Base-by-base conservation (phyloP, 2,797 vertebrate genomes). In the Mormyrus proboscirostris region DNA sequence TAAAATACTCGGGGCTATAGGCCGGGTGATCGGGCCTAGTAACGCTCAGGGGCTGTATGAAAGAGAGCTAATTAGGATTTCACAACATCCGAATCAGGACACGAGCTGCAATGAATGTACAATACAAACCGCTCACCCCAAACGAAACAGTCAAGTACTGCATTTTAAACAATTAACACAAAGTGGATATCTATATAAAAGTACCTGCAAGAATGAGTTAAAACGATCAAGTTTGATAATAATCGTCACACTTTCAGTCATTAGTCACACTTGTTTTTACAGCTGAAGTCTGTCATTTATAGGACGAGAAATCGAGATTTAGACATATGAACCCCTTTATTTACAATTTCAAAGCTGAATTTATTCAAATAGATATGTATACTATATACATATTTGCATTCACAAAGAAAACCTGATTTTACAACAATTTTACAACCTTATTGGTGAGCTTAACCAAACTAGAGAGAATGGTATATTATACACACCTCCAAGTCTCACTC, bases 331-430 rank as follows among this genome's bases (percentile, higher is more conserved):
- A 94, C 94, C 93, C 92, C 94, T 98, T 99, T 99, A 99, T 99
- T 99, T 99, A 99, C 97, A 99, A 95, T 96, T 94, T 96, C 96
- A 98, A 97, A 97, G 96, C 96, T 97, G 94, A 97, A 95, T 97
- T 96, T 95, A 95, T 94, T 97, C 96, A 97, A 98, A 98, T 96
- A 97, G 97, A 95, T 96, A 97, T 91, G 83, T 92, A 95, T 95
- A 95, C 92, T 96, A 95, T 96, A 93, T 95, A 96, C 95, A 95
- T 94, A 95, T 95, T 95, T 96, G 95, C 97, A 89, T 96, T 96
- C 95, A 96, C 91, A 97, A 96, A 96, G 94, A 94, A 90, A 93
- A 94, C 94, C 95, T 95, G 95, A 93, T 96, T 95, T 96, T 97
- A 93, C 91, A 95, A 93, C 91, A 95, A 95, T 96, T 94, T 93